phyloP scores from a whole-genome alignment of 2,888 invertebrate species.

The Caenorhabditis sp. region DNA sequence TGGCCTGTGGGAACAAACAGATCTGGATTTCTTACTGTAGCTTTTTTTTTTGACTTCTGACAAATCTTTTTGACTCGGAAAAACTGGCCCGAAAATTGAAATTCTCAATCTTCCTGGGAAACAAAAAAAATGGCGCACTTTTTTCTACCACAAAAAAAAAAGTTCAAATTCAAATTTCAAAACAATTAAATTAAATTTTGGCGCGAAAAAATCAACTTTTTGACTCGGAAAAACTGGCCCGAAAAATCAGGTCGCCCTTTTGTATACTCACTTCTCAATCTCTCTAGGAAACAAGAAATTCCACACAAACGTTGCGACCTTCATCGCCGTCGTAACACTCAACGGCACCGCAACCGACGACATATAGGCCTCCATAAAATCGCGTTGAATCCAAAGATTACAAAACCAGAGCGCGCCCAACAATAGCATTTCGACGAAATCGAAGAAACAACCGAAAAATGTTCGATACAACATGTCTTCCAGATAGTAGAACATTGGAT shows the following conservation, averaged over 20 bases:
- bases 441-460: constrained; percentile 35
- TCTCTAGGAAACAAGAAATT: constrained; percentile 22
- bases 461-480: constrained; percentile 35
- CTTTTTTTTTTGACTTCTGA: no score
- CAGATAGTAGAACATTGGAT: constrained; percentile 23
- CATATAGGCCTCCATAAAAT: constrained; percentile 39
- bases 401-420: constrained; percentile 43
- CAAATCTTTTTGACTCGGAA: no score
- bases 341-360: constrained; percentile 31
- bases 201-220: no score
- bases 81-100: no score
- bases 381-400: constrained; percentile 39
- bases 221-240: no score
- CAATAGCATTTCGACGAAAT: constrained; percentile 31
- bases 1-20: no score
- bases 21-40: no score
- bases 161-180: no score
- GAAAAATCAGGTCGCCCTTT: background rate
- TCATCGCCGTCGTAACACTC: constrained; percentile 28
- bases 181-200: no score
- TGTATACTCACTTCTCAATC: constrained; percentile 11
- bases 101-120: no score
- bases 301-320: constrained; percentile 35
- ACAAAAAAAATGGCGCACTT: no score
- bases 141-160: no score